Base-by-base conservation (phyloP, 2,113 vertebrate genomes). In the Lontra canadensis region DNA sequence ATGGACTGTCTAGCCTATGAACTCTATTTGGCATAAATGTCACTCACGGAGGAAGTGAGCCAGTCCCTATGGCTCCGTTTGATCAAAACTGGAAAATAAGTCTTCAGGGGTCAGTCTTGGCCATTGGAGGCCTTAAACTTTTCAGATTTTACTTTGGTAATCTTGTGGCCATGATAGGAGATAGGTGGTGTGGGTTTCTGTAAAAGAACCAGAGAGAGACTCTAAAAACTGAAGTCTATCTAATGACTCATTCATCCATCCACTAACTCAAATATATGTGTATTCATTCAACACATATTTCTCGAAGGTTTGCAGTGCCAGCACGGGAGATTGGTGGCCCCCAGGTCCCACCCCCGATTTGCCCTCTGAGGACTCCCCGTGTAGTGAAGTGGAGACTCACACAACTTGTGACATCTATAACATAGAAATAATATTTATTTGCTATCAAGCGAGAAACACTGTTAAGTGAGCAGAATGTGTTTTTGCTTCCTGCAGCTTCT, bases 21-120 rank as follows among this genome's bases (percentile, higher is more conserved):
- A 96, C 96, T 97, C 94, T 97, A 90, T 96, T 93, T 97, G 95
- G 86, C 94, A 94, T 96, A 95, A 95, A 95, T 67, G 86, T 67
- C 97, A 96, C 90, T 98, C 93, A 90, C 1, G 31, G 65, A 89
- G 49, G 91, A 92, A 47, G 47, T 29, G 59, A 83, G 57, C 21
- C 44, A 20, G 36, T 76, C 86, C 76, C 87, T 79, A 2, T 26
- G 88, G 87, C 61, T 97, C 86, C 55, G 1, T 97, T 55, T 84
- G 91, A 96, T 93, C 79, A 69, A 69, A 95, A 88, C 63, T 55
- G 93, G 92, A 92, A 97, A 96, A 76, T 95, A 91, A 95, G 65
- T 95, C 93, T 96, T 95, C 71, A 6, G 6, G 85, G 34, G 86
- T 84, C 36, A 71, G 76, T n/a, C 49, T 96, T 84, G 25, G 87